phyloP scores from a whole-genome alignment of 2,797 vertebrate genomes.

The Dermochelys coriacea region DNA sequence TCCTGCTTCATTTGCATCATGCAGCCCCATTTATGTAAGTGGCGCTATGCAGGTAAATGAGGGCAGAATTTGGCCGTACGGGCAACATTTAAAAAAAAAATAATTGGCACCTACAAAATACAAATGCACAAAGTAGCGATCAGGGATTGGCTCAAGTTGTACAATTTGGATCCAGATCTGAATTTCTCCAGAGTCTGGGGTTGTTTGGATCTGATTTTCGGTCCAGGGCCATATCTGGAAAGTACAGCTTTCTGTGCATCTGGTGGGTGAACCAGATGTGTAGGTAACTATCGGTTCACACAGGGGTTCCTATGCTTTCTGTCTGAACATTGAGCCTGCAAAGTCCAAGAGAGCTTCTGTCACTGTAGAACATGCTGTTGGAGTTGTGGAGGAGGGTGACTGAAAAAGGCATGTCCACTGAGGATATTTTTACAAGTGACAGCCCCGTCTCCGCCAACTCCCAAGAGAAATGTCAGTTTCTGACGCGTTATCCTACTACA shows the following conservation, averaged over 20 bases:
- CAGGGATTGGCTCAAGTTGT: background rate
- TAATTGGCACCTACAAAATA: background rate
- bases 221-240: background rate
- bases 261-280: background rate
- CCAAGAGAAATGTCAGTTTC: background rate
- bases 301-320: background rate
- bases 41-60: background rate
- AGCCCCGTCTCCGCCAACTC: background rate
- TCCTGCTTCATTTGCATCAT: background rate
- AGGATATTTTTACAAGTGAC: background rate
- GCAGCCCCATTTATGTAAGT: background rate
- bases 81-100: background rate
- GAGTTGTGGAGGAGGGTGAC: background rate
- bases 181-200: background rate
- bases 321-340: constrained; percentile 6
- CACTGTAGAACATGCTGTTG: background rate
- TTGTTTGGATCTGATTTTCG: background rate
- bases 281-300: background rate
- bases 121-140: background rate
- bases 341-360: background rate
- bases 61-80: background rate
- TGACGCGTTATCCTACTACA: background rate
- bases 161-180: background rate
- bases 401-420: background rate
- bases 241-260: background rate